A percentile compares a stretch with the other conserved stretches of the same genome.
Conservation (phyloP, 37 sponge, comb jelly and placozoan genomes). For the Geodia barretti region DNA sequence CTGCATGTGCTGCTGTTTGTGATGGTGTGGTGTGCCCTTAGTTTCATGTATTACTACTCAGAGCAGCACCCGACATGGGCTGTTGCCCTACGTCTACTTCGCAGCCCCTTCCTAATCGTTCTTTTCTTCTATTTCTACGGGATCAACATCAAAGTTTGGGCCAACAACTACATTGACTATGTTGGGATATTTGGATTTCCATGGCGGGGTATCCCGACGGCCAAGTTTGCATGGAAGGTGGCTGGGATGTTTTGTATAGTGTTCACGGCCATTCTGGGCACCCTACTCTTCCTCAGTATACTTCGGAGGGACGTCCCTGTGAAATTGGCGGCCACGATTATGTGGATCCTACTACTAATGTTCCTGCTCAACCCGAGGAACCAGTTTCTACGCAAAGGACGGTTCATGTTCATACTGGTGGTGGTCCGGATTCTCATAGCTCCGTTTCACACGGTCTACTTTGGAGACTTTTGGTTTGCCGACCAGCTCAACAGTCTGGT, state of each 20-base stretch:
- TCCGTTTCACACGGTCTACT: slow-evolving; percentile 78
- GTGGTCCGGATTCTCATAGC: slow-evolving; percentile 75
- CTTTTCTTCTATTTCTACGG: slow-evolving; percentile 65
- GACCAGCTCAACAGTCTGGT: slow-evolving; percentile 96
- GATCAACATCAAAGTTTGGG: slow-evolving; percentile 75
- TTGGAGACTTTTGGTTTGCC: slow-evolving; percentile 95
- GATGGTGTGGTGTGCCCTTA: not conserved
- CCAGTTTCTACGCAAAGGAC: slow-evolving; percentile 34
- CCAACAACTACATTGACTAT: slow-evolving; percentile 43
- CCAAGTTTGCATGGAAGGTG: slow-evolving; percentile 38
- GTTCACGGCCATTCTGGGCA: slow-evolving; percentile 16
- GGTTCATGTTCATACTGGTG: slow-evolving; percentile 46
- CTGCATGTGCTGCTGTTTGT: slow-evolving; percentile 10
- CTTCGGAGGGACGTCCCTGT: slow-evolving; percentile 1
- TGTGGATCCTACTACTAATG: slow-evolving; percentile 55
- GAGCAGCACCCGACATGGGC: slow-evolving; percentile 17
- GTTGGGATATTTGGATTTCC: slow-evolving; percentile 55
- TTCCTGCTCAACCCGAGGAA: slow-evolving; percentile 70
- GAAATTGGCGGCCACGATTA: slow-evolving; percentile 41
- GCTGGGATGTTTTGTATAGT: slow-evolving; percentile 46
- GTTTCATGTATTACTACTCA: slow-evolving; percentile 16
- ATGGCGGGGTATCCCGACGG: slow-evolving; percentile 37
- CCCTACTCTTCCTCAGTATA: slow-evolving; percentile 12
- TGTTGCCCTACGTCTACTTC: slow-evolving; percentile 52
- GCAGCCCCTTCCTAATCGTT: slow-evolving; percentile 67